These are phyloP conservation scores for Stegostoma tigrinum DNA, from an alignment of 2,113 vertebrate species.

Conservation along the genomic window DNA sequence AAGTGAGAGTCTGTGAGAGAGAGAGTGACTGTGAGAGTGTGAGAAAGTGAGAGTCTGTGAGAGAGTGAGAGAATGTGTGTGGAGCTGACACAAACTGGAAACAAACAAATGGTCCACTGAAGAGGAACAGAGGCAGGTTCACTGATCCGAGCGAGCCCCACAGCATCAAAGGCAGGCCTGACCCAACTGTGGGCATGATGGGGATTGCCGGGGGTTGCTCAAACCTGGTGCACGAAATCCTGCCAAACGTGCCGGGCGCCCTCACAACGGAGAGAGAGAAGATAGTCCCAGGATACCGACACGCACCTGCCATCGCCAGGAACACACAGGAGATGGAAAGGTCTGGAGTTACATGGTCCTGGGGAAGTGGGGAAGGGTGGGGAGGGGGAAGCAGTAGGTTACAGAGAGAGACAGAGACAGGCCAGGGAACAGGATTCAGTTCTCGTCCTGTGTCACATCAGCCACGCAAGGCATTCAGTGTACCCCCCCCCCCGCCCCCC, in stretches of 20 bases:
- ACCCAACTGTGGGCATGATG: constrained; percentile 19
- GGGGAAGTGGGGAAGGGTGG: neutral
- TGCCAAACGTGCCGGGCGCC: neutral
- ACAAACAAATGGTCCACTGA: neutral
- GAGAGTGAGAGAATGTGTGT: neutral
- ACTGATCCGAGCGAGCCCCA: neutral
- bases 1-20: no score
- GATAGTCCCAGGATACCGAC: neutral
- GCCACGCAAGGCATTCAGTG: no score
- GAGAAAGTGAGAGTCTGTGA: no score
- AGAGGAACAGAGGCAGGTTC: no score
- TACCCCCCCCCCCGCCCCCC: no score
- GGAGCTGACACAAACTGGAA: neutral
- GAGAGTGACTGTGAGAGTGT: no score
- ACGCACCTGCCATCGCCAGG: constrained; percentile 9
- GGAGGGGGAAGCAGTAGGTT: neutral
- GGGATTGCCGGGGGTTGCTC: neutral
- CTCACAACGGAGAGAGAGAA: neutral
- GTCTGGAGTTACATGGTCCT: neutral
- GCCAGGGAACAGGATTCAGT: neutral
- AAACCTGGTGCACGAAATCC: neutral
- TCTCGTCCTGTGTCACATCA: neutral
- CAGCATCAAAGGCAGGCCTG: neutral
- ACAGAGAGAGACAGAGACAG: neutral
- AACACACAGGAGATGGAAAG: neutral